phyloP scores from a whole-genome alignment of 2,113 vertebrate species.

The Pungitius pungitius region DNA sequence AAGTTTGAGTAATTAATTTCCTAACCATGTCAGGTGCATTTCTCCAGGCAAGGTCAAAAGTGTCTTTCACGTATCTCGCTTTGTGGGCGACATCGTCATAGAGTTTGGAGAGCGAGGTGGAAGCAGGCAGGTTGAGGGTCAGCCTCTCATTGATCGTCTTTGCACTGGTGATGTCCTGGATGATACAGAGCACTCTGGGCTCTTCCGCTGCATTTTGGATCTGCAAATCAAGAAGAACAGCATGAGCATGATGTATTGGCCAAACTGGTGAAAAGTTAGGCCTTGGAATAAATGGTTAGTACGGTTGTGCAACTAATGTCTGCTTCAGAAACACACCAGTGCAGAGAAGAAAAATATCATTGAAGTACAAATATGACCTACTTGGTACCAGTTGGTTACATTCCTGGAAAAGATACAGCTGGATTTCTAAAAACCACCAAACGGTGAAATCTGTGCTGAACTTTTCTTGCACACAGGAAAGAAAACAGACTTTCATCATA shows the following conservation, averaged over 20 bases:
- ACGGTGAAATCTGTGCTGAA: neutral
- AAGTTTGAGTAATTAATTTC: neutral
- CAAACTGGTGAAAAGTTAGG: neutral
- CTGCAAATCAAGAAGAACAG: slow-evolving; percentile 74
- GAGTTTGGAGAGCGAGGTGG: slow-evolving; percentile 89
- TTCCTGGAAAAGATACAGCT: neutral
- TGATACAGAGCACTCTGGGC: slow-evolving; percentile 94
- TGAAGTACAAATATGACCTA: slow-evolving; percentile 16
- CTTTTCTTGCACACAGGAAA: neutral
- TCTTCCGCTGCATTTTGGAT: slow-evolving; percentile 98
- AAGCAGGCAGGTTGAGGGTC: slow-evolving; percentile 94
- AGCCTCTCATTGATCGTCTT: slow-evolving; percentile 91
- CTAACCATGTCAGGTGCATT: slow-evolving; percentile 82
- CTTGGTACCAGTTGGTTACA: neutral
- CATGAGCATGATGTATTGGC: neutral
- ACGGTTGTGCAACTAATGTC: slow-evolving; percentile 10
- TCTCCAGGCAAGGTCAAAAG: slow-evolving; percentile 91
- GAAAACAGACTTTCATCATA: neutral
- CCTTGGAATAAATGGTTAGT: neutral
- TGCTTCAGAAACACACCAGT: slow-evolving; percentile 7
- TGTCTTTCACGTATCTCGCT: slow-evolving; percentile 91
- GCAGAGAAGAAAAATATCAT: slow-evolving; percentile 15
- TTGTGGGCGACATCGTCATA: slow-evolving; percentile 92
- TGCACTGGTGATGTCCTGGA: slow-evolving; percentile 95
- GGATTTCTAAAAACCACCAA: neutral